phyloP scores from a whole-genome alignment of 2,888 invertebrate genomes.

The Noctua comes region DNA sequence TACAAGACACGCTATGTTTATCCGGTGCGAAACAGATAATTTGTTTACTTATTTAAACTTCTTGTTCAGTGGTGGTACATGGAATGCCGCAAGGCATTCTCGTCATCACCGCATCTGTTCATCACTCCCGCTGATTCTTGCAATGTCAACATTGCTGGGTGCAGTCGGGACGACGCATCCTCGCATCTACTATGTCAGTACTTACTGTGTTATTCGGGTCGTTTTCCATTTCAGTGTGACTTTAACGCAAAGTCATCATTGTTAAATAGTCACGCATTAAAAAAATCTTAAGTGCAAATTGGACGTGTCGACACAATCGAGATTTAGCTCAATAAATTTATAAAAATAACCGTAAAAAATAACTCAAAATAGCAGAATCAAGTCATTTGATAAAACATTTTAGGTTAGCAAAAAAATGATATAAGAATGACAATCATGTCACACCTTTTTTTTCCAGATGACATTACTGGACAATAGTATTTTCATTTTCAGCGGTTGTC shows the following conservation, averaged over 20 bases:
- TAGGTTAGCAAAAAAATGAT: conserved; percentile 90
- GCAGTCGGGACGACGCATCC: conserved; percentile 9
- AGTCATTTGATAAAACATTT: conserved; percentile 90
- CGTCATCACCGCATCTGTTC: not conserved
- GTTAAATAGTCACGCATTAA: conserved; percentile 84
- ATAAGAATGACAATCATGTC: conserved; percentile 89
- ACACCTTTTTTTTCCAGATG: conserved; percentile 90
- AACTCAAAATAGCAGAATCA: conserved; percentile 87
- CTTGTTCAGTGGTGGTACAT: not conserved
- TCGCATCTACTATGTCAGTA: conserved; percentile 65
- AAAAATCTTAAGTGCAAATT: conserved; percentile 79
- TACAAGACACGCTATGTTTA: conserved; percentile 7
- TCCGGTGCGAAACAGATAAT: not conserved
- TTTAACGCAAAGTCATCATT: conserved; percentile 87
- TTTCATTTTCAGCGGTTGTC: conserved; percentile 87
- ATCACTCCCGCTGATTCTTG: not conserved
- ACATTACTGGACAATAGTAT: conserved; percentile 88
- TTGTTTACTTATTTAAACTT: not conserved
- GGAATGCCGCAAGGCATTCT: not conserved
- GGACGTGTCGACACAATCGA: conserved; percentile 85
- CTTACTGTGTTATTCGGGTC: conserved; percentile 89
- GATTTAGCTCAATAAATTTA: conserved; percentile 88
- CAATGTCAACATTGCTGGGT: conserved; percentile 1
- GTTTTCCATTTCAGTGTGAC: conserved; percentile 87
- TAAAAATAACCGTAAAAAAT: conserved; percentile 89